These are phyloP conservation scores for Poecilia wingei DNA, from an alignment of 2,797 vertebrate species.

Conservation along the genomic window DNA sequence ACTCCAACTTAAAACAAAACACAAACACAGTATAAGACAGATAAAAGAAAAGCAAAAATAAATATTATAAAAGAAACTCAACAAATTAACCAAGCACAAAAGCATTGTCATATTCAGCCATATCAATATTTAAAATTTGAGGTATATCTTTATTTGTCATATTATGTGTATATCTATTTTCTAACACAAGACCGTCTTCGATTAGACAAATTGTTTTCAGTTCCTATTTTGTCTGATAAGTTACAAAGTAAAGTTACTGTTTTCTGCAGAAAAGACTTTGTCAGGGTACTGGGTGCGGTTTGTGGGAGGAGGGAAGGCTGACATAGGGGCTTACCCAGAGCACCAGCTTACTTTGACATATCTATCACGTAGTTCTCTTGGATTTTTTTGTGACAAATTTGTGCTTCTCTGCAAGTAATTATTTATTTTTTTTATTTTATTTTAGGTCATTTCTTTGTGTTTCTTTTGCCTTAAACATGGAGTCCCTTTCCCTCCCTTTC, in stretches of 20 bases:
- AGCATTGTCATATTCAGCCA: too few species aligned
- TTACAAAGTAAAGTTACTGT: background rate
- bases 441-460: constrained; percentile 32
- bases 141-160: background rate
- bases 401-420: background rate
- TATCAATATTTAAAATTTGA: too few species aligned
- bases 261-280: background rate
- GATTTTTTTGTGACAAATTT: background rate
- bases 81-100: too few species aligned
- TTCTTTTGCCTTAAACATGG: constrained; percentile 39
- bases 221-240: background rate
- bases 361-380: background rate
- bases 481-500: constrained; percentile 21
- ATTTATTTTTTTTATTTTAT: constrained; percentile 7
- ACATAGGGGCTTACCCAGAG: background rate
- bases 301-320: background rate
- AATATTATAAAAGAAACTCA: too few species aligned
- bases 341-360: background rate
- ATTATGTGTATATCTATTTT: background rate
- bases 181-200: background rate
- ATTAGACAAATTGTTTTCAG: background rate
- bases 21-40: too few species aligned
- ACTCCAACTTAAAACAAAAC: too few species aligned
- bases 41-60: too few species aligned
- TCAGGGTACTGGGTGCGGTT: background rate